Conservation (phyloP, 2,888 invertebrate genomes). For the Hirudinaria manillensis region DNA sequence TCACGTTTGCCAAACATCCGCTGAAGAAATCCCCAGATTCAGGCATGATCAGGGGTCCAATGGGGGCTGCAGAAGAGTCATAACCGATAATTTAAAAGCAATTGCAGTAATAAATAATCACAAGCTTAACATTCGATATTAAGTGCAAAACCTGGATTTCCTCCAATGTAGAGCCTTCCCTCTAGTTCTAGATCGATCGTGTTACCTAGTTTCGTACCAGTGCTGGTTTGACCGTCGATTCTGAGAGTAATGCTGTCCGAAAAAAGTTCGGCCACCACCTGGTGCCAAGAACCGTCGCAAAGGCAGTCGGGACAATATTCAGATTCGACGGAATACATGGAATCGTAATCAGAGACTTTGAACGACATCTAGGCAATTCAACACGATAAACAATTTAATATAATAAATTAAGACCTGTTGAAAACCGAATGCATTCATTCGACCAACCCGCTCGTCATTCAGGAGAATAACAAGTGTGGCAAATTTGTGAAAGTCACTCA, state of each 20-base stretch:
- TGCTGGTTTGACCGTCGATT: not conserved
- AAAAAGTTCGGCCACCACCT: not conserved
- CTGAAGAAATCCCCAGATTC: slow-evolving; percentile 10
- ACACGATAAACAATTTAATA: too few species aligned
- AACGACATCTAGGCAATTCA: not conserved
- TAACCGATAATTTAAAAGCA: not conserved
- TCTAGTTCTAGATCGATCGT: not conserved
- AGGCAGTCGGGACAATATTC: not conserved
- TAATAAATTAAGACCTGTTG: too few species aligned
- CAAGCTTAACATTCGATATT: not conserved
- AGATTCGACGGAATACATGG: slow-evolving; percentile 10
- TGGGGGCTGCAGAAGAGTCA: not conserved
- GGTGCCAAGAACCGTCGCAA: slow-evolving; percentile 14
- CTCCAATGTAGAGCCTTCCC: slow-evolving; percentile 15
- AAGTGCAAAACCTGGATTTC: not conserved
- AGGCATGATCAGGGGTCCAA: not conserved
- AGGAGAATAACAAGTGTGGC: not conserved
- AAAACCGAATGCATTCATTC: too few species aligned
- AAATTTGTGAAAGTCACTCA: not conserved
- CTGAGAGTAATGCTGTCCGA: not conserved
- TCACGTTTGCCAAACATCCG: slow-evolving; percentile 6
- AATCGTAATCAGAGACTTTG: slow-evolving; percentile 11
- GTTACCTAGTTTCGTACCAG: not conserved
- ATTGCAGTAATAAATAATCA: not conserved
- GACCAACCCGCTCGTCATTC: not conserved